Evolutionary conservation across 1,140 invertebrate genomes (phyloP).

Genomic region (Piezodorus guildinii): DNA sequence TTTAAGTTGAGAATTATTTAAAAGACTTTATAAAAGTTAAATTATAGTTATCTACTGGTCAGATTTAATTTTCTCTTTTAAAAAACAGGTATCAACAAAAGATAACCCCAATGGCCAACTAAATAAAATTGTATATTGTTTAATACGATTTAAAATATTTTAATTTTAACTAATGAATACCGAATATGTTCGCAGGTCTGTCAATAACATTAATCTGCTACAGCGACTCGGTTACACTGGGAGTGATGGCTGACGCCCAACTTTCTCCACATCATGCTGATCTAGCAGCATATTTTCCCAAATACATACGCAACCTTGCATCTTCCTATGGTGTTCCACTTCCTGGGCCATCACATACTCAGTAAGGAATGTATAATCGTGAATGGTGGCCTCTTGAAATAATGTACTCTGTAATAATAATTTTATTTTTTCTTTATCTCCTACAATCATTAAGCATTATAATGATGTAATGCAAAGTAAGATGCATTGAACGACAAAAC

Average conservation of each 20-base stretch:
- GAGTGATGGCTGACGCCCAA: slow-evolving; percentile 62
- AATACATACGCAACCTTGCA: not conserved
- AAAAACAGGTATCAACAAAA: too few relatives aligned
- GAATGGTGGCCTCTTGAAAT: too few relatives aligned
- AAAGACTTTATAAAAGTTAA: not conserved
- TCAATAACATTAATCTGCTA: slow-evolving; percentile 65
- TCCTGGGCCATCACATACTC: not conserved
- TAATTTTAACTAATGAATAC: not conserved
- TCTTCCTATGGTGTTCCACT: not conserved
- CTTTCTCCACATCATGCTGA: slow-evolving; percentile 44
- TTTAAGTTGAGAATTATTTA: not conserved
- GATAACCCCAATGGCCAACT: not conserved
- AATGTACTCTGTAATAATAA: too few relatives aligned
- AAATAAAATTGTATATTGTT: not conserved
- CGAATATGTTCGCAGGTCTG: slow-evolving; percentile 38
- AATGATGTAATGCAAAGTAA: too few relatives aligned
- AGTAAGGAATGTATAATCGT: not conserved
- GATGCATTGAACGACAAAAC: too few relatives aligned
- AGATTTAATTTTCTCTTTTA: too few relatives aligned
- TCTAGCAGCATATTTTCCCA: not conserved
- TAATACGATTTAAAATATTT: not conserved
- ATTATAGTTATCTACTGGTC: too few relatives aligned
- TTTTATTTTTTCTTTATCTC: too few relatives aligned
- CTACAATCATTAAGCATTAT: too few relatives aligned
- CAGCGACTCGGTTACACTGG: slow-evolving; percentile 50